These are phyloP conservation scores for Enteromius anoplus DNA, from an alignment of 2,797 vertebrate genomes.

Conservation along the genomic window DNA sequence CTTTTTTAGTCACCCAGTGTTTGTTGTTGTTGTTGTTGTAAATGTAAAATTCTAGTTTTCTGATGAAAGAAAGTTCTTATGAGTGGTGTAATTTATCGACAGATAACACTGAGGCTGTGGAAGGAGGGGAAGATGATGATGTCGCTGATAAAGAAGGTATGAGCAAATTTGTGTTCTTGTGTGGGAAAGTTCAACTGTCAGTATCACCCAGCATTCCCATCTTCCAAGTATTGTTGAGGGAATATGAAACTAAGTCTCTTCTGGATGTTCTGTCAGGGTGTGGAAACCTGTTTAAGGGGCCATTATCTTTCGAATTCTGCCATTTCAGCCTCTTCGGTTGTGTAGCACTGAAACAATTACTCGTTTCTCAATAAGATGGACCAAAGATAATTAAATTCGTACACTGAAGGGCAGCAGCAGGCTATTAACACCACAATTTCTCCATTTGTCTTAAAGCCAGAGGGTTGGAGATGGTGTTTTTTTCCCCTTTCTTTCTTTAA, in stretches of 20 bases:
- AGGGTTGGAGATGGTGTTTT: conserved; percentile 72
- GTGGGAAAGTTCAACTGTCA: conserved; percentile 56
- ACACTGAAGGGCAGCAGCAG: conserved; percentile 78
- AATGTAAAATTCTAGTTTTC: background rate
- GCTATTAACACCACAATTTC: conserved; percentile 81
- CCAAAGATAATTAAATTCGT: conserved; percentile 84
- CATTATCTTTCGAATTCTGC: conserved; percentile 80
- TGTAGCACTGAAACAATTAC: conserved; percentile 84
- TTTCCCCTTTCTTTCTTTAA: conserved; percentile 56
- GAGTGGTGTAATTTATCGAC: conserved; percentile 16
- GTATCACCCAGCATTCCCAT: conserved; percentile 65
- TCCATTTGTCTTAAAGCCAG: conserved; percentile 81
- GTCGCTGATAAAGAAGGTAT: conserved; percentile 46
- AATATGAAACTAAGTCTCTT: conserved; percentile 74
- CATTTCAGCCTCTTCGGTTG: conserved; percentile 79
- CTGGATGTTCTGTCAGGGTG: conserved; percentile 73
- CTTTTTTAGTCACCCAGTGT: background rate
- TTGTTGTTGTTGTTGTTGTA: too few species aligned
- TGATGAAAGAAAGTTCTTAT: background rate
- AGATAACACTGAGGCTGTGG: conserved; percentile 44
- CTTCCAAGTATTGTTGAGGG: conserved; percentile 69
- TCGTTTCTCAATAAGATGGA: conserved; percentile 80
- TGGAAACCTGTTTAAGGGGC: conserved; percentile 78
- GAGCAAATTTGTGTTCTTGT: conserved; percentile 17
- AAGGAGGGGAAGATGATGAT: conserved; percentile 33